A percentile compares a stretch with the other conserved stretches of the same genome.
phyloP scores from a whole-genome alignment of 2,888 invertebrate species.

The Amphipyra tragopoginis region DNA sequence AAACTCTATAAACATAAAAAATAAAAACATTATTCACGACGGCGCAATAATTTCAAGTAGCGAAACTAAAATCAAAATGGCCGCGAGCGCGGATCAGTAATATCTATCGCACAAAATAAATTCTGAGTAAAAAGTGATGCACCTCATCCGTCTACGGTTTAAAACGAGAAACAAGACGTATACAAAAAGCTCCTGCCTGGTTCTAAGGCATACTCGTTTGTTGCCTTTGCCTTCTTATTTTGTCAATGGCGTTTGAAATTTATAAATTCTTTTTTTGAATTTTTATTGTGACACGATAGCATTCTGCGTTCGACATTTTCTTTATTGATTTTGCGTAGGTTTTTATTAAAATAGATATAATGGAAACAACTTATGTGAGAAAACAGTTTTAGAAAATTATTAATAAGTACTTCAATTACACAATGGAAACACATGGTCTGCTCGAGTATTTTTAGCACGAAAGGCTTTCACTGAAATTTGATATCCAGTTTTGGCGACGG shows the following conservation, averaged over 20 bases:
- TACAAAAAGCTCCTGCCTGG: constrained; percentile 61
- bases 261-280: constrained; percentile 30
- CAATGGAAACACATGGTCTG: not conserved
- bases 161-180: constrained; percentile 76
- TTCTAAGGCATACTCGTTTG: constrained; percentile 60
- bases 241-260: constrained; percentile 55
- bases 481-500: constrained; percentile 50
- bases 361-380: not conserved
- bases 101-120: constrained; percentile 54
- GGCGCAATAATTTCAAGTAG: constrained; percentile 81
- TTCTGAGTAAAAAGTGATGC: constrained; percentile 82
- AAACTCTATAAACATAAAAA: constrained; percentile 17
- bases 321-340: constrained; percentile 1
- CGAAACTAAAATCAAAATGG: constrained; percentile 85
- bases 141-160: constrained; percentile 73
- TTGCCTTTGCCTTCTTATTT: constrained; percentile 57
- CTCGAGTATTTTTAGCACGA: constrained; percentile 18
- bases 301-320: not conserved
- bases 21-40: constrained; percentile 48
- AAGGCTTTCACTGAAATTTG: constrained; percentile 58
- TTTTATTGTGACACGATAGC: constrained; percentile 13
- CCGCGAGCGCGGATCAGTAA: constrained; percentile 65
- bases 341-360: not conserved
- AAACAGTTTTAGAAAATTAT: not conserved
- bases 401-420: not conserved